Conservation (phyloP, 2,888 invertebrate species). For the Luffia ferchaultella region DNA sequence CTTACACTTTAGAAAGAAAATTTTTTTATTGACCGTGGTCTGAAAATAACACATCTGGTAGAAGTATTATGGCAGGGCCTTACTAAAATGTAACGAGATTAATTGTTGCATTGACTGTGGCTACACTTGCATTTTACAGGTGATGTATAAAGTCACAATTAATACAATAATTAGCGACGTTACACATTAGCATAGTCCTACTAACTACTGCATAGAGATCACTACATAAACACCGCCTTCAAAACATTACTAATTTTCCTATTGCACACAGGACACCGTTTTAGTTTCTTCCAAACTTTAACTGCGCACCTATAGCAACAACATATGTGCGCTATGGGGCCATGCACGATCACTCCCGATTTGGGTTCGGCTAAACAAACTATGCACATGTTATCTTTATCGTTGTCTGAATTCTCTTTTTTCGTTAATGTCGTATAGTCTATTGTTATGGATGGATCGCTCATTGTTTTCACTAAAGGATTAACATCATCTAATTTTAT, state of each 20-base stretch:
- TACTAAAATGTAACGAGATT: too few relatives aligned
- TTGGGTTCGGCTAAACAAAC: constrained; percentile 70
- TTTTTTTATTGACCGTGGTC: too few relatives aligned
- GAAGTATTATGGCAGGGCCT: too few relatives aligned
- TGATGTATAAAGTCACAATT: too few relatives aligned
- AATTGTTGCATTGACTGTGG: too few relatives aligned
- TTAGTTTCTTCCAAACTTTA: constrained; percentile 69
- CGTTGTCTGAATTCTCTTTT: constrained; percentile 27
- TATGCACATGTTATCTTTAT: constrained; percentile 58
- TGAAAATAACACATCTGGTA: too few relatives aligned
- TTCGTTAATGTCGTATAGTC: constrained; percentile 23
- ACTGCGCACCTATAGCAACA: constrained; percentile 77
- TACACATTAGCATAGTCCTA: too few relatives aligned
- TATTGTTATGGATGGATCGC: constrained; percentile 44
- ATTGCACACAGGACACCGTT: constrained; percentile 75
- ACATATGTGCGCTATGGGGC: constrained; percentile 71
- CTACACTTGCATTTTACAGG: too few relatives aligned
- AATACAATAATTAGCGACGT: too few relatives aligned
- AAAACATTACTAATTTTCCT: constrained; percentile 72
- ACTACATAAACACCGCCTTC: constrained; percentile 63
- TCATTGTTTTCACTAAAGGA: constrained; percentile 41
- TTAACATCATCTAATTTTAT: constrained; percentile 21
- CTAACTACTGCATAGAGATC: too few relatives aligned
- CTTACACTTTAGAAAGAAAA: too few relatives aligned
- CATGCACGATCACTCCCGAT: constrained; percentile 74